phyloP scores from a whole-genome alignment of 2,113 vertebrate species.

The Coptodon rendalli region DNA sequence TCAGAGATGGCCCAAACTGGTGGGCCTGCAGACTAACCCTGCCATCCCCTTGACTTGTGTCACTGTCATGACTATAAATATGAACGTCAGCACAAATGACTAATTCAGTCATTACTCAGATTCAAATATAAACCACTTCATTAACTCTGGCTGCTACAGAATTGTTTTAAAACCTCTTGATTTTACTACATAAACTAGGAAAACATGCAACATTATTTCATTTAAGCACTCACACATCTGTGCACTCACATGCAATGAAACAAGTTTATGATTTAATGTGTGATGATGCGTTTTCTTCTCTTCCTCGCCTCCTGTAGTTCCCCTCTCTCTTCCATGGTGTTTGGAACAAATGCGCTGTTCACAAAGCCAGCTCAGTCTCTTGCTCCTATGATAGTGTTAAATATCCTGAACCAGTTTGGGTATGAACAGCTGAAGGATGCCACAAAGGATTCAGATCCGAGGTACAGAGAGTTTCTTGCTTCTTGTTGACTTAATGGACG shows the following conservation, averaged over 20 bases:
- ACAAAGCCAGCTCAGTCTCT: slow-evolving; percentile 87
- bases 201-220: neutral
- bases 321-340: slow-evolving; percentile 86
- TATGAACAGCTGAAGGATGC: slow-evolving; percentile 74
- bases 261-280: neutral
- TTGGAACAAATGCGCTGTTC: slow-evolving; percentile 88
- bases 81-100: neutral
- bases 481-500: neutral
- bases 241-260: neutral
- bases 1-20: neutral
- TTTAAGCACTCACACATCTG: neutral
- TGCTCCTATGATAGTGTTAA: slow-evolving; percentile 83
- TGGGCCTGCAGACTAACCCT: neutral
- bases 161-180: fast-evolving
- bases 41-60: neutral
- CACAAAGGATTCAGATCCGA: slow-evolving; percentile 38
- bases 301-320: slow-evolving; percentile 58
- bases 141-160: neutral
- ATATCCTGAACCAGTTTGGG: slow-evolving; percentile 80
- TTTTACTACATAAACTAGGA: neutral
- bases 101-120: neutral
- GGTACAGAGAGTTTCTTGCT: slow-evolving; percentile 58
- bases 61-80: neutral
- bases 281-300: neutral
- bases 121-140: neutral